Evolutionary conservation across 2,888 invertebrate genomes (phyloP).

Genomic region (Mycalesis mineus): DNA sequence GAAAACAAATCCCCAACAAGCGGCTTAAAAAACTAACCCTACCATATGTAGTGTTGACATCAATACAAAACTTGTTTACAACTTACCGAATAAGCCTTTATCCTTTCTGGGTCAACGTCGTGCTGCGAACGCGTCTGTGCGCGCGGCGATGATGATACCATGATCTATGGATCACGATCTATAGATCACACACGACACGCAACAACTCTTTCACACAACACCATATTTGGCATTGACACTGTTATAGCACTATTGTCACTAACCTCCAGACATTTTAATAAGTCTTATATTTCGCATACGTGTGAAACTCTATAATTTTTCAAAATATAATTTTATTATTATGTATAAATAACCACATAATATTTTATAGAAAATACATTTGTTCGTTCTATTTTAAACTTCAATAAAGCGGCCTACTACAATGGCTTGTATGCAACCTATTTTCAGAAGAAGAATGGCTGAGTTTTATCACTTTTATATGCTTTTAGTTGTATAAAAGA

Average conservation of each 20-base stretch:
- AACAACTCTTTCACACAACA: slow-evolving; percentile 14
- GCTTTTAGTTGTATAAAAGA: no score
- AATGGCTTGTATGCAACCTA: no score
- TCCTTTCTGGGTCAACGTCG: slow-evolving; percentile 73
- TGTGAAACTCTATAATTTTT: not conserved
- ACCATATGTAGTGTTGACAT: not conserved
- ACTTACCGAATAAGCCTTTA: slow-evolving; percentile 73
- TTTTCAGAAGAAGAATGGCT: no score
- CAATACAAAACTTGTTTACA: slow-evolving; percentile 9
- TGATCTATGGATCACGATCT: slow-evolving; percentile 68
- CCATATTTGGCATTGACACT: slow-evolving; percentile 13
- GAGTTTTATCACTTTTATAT: no score
- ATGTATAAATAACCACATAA: no score
- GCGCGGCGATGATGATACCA: slow-evolving; percentile 76
- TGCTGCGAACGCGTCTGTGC: slow-evolving; percentile 67
- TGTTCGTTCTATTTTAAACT: no score
- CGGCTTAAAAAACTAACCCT: not conserved
- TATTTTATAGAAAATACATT: no score
- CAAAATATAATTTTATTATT: not conserved
- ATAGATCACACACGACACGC: slow-evolving; percentile 36
- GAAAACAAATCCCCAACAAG: not conserved
- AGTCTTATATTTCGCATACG: not conserved
- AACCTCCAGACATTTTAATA: not conserved
- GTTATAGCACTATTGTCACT: slow-evolving; percentile 9
- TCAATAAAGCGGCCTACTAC: no score